These are phyloP conservation scores for Thysanoteuthis rhombus DNA, from an alignment of 2,888 invertebrate species.

Conservation along the genomic window DNA sequence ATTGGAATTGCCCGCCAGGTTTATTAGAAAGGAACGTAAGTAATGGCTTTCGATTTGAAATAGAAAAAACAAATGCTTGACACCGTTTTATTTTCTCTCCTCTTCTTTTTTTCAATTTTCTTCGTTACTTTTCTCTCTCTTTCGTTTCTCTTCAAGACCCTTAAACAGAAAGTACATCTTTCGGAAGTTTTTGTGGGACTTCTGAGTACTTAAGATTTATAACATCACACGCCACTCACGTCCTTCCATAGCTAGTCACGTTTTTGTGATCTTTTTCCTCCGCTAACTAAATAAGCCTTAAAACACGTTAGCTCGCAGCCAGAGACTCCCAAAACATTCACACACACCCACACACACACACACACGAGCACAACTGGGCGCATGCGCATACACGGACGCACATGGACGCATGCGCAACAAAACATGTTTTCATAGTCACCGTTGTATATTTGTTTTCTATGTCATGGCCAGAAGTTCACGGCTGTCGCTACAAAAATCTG, in stretches of 20 bases:
- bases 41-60: too few relatives aligned
- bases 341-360: background rate
- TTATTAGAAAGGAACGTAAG: too few relatives aligned
- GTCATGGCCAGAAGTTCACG: background rate
- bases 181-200: background rate
- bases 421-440: background rate
- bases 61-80: too few relatives aligned
- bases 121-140: background rate
- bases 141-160: background rate
- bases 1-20: too few relatives aligned
- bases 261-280: background rate
- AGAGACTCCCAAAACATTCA: background rate
- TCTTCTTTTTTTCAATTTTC: too few relatives aligned
- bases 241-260: background rate
- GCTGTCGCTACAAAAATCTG: background rate
- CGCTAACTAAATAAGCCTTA: background rate
- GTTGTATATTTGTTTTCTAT: background rate
- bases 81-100: too few relatives aligned
- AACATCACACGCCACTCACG: background rate
- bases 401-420: background rate
- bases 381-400: background rate
- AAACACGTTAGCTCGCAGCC: too few relatives aligned
- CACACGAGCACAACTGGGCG: background rate
- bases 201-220: background rate
- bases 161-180: background rate